Base-by-base conservation (phyloP, 2,888 invertebrate species). In the Cephus runcator region DNA sequence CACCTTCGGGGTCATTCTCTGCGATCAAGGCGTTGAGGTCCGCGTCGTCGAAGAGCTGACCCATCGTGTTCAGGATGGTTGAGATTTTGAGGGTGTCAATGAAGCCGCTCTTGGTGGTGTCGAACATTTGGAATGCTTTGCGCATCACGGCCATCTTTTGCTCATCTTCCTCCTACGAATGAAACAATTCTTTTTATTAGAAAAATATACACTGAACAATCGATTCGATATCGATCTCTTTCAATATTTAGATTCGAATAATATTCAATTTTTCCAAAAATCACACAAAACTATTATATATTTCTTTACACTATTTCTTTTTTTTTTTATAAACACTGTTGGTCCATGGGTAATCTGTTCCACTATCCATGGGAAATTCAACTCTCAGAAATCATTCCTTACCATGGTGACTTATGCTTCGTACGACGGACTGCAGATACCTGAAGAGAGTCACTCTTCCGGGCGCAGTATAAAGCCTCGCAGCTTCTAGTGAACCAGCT, bases 111-210 rank as follows among this genome's bases (percentile, higher is more conserved):
- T 98, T 98, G 86, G 96, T 96, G 84, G 97, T 97, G 92, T 98
- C 98, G 90, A 98, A 98, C 98, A 98, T 98, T 92, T 97, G 97
- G 94, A 98, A 98, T 87, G 98, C 98, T 92, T 97, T 98, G 91
- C 97, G 96, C 94, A 98, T 96, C 92, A 98, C 97, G 93, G 95
- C 96, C 94, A 95, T 94, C 92, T 96, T 96, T 91, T 96, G 96
- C 86, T 95, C 95, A 89, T 96, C 96, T 89, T 96, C 96, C 79
- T 91, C 91, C 91, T 91, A 77, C 33, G 75, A 4, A 71, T 15
- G 11, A 71, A 15, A 33, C 11, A 9, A 9, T 9, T 23, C 2
- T 40, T 15, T 40, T 23, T 1, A 15, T 23, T 23, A 23, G 0
- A 23, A 56, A 56, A 56, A 56, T 56, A 23, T 9, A 56, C 56